Evolutionary conservation across 2,888 invertebrate genomes (phyloP).

Genomic region (Drosophila neoperkinsi): DNA sequence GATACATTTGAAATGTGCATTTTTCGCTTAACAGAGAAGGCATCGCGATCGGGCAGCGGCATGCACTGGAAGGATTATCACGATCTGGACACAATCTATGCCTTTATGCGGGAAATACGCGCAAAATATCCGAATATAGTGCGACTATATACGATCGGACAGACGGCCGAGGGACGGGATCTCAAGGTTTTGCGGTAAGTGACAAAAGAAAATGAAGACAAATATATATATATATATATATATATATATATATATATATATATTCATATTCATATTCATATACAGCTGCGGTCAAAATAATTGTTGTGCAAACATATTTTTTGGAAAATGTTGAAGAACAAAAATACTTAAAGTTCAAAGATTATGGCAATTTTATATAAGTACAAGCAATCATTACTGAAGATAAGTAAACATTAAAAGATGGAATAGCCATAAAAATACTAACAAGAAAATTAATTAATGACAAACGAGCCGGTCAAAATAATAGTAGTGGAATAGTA

Average conservation of each 20-base stretch:
- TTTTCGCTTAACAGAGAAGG: constrained; percentile 63
- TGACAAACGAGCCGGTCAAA: background rate
- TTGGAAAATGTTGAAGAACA: background rate
- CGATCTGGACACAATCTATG: constrained; percentile 88
- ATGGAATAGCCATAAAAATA: background rate
- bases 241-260: background rate
- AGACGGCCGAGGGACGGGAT: constrained; percentile 90
- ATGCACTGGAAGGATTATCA: constrained; percentile 93
- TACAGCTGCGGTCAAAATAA: background rate
- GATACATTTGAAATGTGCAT: background rate
- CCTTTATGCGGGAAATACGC: constrained; percentile 90
- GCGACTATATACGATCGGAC: constrained; percentile 90
- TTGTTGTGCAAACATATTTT: background rate
- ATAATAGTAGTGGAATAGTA: background rate
- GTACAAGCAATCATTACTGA: background rate
- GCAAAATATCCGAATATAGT: constrained; percentile 89
- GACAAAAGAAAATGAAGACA: background rate
- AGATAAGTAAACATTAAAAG: background rate
- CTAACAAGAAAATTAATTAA: background rate
- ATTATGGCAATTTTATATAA: background rate
- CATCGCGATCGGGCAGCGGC: constrained; percentile 63
- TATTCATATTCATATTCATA: no score
- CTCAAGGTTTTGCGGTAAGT: constrained; percentile 88
- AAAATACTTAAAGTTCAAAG: background rate
- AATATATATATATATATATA: background rate